These are phyloP conservation scores for Embiotoca jacksoni DNA, from an alignment of 2,113 vertebrate species.

Conservation along the genomic window DNA sequence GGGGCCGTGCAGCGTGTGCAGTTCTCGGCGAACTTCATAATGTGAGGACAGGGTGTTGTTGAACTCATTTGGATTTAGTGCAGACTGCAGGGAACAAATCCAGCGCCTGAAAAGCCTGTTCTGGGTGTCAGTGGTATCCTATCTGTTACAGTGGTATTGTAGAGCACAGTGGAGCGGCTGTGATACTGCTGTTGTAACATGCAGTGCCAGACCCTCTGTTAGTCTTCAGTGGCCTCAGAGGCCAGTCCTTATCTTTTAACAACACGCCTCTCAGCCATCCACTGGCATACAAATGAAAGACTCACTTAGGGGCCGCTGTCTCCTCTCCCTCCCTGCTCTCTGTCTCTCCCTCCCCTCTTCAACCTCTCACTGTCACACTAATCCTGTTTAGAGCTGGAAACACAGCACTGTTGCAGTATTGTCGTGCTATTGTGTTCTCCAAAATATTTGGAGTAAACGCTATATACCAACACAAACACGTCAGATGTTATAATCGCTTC, in stretches of 20 bases:
- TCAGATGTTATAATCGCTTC: constrained; percentile 52
- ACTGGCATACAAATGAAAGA: constrained; percentile 83
- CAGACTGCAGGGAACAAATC: constrained; percentile 35
- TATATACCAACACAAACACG: constrained; percentile 50
- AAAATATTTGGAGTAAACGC: constrained; percentile 59
- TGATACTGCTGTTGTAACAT: constrained; percentile 75
- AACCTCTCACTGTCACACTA: constrained; percentile 72
- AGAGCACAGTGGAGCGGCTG: constrained; percentile 68
- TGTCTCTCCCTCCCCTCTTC: constrained; percentile 27
- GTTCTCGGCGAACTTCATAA: constrained; percentile 2
- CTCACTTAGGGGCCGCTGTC: constrained; percentile 75
- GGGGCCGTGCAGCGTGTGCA: not conserved
- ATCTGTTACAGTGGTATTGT: constrained; percentile 76
- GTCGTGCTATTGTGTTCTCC: constrained; percentile 45
- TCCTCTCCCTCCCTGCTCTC: constrained; percentile 37
- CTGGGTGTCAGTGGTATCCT: constrained; percentile 58
- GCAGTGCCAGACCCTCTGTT: constrained; percentile 75
- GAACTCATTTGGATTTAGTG: constrained; percentile 59
- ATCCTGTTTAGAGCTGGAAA: constrained; percentile 76
- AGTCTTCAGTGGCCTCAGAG: constrained; percentile 78
- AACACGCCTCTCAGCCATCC: constrained; percentile 82
- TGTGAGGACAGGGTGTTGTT: constrained; percentile 9
- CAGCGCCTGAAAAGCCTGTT: constrained; percentile 32
- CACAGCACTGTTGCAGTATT: constrained; percentile 39
- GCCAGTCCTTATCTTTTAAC: constrained; percentile 85